These are phyloP conservation scores for Syngnathus typhle DNA, from an alignment of 2,113 vertebrate species.

Conservation along the genomic window DNA sequence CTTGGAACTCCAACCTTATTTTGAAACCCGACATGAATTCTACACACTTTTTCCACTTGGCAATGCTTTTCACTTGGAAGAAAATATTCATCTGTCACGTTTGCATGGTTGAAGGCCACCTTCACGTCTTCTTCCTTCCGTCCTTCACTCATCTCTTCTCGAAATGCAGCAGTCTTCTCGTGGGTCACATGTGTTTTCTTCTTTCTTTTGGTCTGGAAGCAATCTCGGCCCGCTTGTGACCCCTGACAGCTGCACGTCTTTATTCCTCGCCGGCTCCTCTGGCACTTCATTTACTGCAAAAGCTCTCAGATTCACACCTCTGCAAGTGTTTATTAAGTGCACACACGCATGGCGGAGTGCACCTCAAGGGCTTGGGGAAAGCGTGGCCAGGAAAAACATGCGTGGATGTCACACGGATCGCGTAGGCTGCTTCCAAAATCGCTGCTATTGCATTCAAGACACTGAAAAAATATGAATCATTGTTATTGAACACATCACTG, in stretches of 20 bases:
- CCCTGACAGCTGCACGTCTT: slow-evolving; percentile 89
- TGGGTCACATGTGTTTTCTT: slow-evolving; percentile 76
- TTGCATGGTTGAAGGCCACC: slow-evolving; percentile 1
- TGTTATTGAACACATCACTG: too few relatives aligned
- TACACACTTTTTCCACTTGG: neutral
- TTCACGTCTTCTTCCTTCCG: slow-evolving; percentile 70
- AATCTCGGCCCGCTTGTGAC: slow-evolving; percentile 80
- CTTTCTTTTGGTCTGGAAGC: slow-evolving; percentile 84
- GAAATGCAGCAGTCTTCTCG: slow-evolving; percentile 96
- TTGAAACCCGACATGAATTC: too few relatives aligned
- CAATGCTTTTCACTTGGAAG: neutral
- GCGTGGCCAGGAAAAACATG: neutral
- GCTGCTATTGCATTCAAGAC: neutral
- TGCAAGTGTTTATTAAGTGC: slow-evolving; percentile 86
- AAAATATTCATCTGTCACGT: neutral
- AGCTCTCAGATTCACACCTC: slow-evolving; percentile 93
- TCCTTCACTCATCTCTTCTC: slow-evolving; percentile 92
- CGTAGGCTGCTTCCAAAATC: neutral
- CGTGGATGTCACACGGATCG: neutral
- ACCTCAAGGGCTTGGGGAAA: slow-evolving; percentile 39
- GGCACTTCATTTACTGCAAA: slow-evolving; percentile 92
- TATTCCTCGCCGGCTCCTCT: slow-evolving; percentile 77
- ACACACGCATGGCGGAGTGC: slow-evolving; percentile 71
- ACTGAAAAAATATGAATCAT: too few relatives aligned
- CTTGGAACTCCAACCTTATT: too few relatives aligned